A percentile compares a stretch with the other conserved stretches of the same genome.
These are phyloP conservation scores for Scotopteryx bipunctaria DNA, from an alignment of 2,888 invertebrate genomes.

Conservation along the genomic window DNA sequence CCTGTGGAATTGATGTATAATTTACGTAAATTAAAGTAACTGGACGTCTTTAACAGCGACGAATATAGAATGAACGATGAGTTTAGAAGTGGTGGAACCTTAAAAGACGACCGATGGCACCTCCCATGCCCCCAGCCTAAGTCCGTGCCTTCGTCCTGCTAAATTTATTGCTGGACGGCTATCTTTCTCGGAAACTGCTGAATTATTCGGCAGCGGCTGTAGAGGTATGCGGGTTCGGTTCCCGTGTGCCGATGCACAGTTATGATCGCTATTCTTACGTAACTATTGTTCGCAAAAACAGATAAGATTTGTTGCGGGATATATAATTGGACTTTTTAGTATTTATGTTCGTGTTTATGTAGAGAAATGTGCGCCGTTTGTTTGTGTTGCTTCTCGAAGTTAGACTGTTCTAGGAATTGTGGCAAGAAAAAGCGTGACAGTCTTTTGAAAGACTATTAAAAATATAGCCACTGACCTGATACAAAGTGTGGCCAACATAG, in stretches of 20 bases:
- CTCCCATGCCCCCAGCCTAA: constrained; percentile 22
- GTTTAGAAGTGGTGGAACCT: too few relatives aligned
- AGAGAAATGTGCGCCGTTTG: constrained; percentile 11
- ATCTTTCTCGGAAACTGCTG: constrained; percentile 74
- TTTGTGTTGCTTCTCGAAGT: not conserved
- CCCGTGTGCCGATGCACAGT: constrained; percentile 68
- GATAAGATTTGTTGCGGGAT: constrained; percentile 38
- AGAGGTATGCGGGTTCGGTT: constrained; percentile 68
- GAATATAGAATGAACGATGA: too few relatives aligned
- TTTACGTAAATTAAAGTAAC: too few relatives aligned
- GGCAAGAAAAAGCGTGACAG: too few relatives aligned
- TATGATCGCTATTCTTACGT: constrained; percentile 78
- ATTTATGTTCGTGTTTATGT: constrained; percentile 18
- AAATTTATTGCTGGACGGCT: constrained; percentile 71
- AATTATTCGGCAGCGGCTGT: constrained; percentile 66
- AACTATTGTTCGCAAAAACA: constrained; percentile 48
- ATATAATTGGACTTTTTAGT: constrained; percentile 34
- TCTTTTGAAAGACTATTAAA: too few relatives aligned
- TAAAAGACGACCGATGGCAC: too few relatives aligned
- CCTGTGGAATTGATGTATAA: too few relatives aligned
- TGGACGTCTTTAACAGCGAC: too few relatives aligned
- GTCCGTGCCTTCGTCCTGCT: constrained; percentile 31
- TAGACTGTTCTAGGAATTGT: not conserved
- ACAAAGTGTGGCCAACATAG: too few relatives aligned
- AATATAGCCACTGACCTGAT: too few relatives aligned